Evolutionary conservation across 1,140 invertebrate genomes (phyloP), one percentile per base, ranked within the genome.

Genomic region (Leptestheria dahalacensis): DNA sequence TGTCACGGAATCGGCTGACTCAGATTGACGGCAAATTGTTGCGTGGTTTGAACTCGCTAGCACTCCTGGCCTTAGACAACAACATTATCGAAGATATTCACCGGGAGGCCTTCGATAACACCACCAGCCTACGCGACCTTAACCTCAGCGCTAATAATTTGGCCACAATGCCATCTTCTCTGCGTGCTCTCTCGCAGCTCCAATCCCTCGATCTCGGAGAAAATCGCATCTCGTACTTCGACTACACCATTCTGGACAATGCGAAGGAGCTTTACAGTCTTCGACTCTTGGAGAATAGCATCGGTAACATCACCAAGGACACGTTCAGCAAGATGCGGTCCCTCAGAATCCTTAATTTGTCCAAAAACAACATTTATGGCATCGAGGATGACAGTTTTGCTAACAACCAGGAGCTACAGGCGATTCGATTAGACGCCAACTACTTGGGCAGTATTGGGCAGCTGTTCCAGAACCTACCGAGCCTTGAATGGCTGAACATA

Each of bases 401-500:
- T 65, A 79, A 79, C 61, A 84, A 89, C 66, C 74, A 77, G 3
- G 83, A 84, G 68, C 76, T 95, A 49, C 85, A 91, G 71, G 89
- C 88, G 1, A 83, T 95, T 50, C 75, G 89, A 57, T 68, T 95
- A 26, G 90, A 94, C 71, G 83, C 84, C 23, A 95, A 95, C 72
- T 77, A 82, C 60, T 72, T 94, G 23, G 82, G 80, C 12, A 29
- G 24, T 15, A 9, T 55, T 20, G 33, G 26, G n/a, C 57, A 57
- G 9, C 54, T 58, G 21, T 92, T 94, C 70, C 80, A 81, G 61
- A 84, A 89, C 66, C 82, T 91, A 66, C 79, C 84, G 1, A 84
- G 82, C 64, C 73, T 95, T 49, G 73, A 88, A 63, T 91, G 88
- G 88, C 73, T 95, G 24, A 95, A 94, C 74, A 83, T 93, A 60